phyloP scores from a whole-genome alignment of 2,797 vertebrate genomes.

The Paguma larvata region DNA sequence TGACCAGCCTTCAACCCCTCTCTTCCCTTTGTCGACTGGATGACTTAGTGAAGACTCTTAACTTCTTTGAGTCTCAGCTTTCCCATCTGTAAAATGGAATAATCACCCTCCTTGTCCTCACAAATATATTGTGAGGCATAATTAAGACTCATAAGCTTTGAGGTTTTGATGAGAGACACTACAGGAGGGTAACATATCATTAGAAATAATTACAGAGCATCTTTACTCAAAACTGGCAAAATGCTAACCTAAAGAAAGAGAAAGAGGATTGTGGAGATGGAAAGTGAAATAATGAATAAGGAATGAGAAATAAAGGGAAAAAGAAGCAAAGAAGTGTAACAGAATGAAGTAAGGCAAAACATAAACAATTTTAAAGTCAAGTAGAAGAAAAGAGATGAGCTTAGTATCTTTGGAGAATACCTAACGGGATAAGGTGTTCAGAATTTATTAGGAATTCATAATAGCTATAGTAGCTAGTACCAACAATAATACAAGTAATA shows the following conservation, averaged over 20 bases:
- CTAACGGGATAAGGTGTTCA: neutral
- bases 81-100: constrained; percentile 54
- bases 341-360: neutral
- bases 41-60: constrained; percentile 6
- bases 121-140: neutral
- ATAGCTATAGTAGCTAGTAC: neutral
- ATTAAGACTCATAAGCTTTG: constrained; percentile 58
- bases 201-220: constrained; percentile 62
- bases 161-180: constrained; percentile 44
- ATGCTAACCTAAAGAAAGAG: constrained; percentile 37
- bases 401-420: neutral
- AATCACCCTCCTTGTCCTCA: neutral
- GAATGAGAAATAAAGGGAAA: constrained; percentile 1
- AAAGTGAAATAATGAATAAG: neutral
- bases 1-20: neutral
- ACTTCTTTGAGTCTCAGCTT: constrained; percentile 31
- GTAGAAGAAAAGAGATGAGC: neutral
- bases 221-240: neutral
- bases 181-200: constrained; percentile 27
- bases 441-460: neutral
- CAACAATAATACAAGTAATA: neutral
- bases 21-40: neutral
- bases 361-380: neutral
- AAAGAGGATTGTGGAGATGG: neutral
- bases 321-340: neutral